phyloP scores from a whole-genome alignment of 2,113 vertebrate genomes.

The Urocolius indicus region DNA sequence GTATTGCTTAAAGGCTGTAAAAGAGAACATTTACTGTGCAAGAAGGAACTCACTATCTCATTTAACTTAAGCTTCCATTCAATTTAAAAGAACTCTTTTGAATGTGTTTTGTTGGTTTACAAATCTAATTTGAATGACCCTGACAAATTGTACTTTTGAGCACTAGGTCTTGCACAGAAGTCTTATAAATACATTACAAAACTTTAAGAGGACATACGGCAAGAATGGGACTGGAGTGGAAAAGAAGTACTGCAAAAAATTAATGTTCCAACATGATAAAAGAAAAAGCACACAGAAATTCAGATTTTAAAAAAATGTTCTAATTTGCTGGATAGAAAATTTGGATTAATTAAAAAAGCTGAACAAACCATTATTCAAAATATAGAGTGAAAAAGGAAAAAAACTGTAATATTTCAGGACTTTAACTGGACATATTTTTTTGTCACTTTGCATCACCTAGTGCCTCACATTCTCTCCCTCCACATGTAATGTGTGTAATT shows the following conservation, averaged over 20 bases:
- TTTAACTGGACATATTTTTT: background rate
- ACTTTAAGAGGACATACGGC: background rate
- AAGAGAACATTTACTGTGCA: background rate
- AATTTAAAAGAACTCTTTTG: background rate
- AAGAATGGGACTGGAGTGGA: background rate
- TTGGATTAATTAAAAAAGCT: background rate
- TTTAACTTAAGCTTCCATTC: background rate
- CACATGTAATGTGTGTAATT: background rate
- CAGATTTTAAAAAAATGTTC: background rate
- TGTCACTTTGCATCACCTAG: background rate
- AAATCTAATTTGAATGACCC: slow-evolving; percentile 3
- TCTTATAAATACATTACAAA: background rate
- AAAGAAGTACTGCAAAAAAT: background rate
- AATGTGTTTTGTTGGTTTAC: slow-evolving; percentile 17
- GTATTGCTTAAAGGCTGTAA: background rate
- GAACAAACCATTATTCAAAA: background rate
- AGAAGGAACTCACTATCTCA: background rate
- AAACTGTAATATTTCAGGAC: background rate
- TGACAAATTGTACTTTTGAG: background rate
- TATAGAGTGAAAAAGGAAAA: background rate
- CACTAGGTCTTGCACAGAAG: background rate
- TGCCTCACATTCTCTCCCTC: background rate
- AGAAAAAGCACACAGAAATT: background rate
- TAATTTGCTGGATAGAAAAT: background rate
- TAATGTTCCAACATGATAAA: background rate